Base-by-base conservation (phyloP, 2,888 invertebrate species). In the Apamea anceps region DNA sequence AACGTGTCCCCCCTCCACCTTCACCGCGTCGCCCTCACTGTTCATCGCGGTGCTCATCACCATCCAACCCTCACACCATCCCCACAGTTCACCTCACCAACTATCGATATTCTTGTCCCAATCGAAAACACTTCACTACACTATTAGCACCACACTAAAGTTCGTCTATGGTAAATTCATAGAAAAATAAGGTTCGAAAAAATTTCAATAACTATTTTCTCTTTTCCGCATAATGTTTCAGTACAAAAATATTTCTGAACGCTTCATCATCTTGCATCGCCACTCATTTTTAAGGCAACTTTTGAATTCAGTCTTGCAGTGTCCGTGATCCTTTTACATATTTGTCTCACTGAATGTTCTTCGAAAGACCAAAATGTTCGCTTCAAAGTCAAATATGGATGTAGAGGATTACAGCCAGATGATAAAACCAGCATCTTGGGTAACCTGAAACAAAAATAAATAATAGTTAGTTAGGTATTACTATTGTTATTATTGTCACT, bases 1-100 rank as follows among this genome's bases (percentile, higher is more conserved):
- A 80, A 98, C 98, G 97, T 98, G 93, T 91, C 96, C 95, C 88
- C 97, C 95, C 94, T 96, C 97, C 90, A 96, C 95, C 92, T 96
- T 96, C 86, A 97, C 95, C 85, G 97, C 91, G 85, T 97, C 97
- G 74, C 95, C 95, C 86, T 97, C 97, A 89, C 94, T 95, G 91
- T 95, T 94, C 94, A 96, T 96, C 90, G 93, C 93, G 90, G 90
- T 89, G 87, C 90, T 94, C 92, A 93, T 93, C 92, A 91, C 92
- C 91, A 84, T 84, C 88, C 89, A 91, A 90, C 88, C 88, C 90
- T 91, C 91, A 90, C 93, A 89, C 84, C 89, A 93, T 93, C 91
- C 93, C 92, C 92, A 92, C 91, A 88, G 51, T 65, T 92, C 91
- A 93, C 92, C 91, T 89, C 90, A 89, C 70, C 42, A 84, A 91